These are phyloP conservation scores for Hydrochoerus hydrochaeris DNA, from an alignment of 2,113 vertebrate species.

Conservation along the genomic window DNA sequence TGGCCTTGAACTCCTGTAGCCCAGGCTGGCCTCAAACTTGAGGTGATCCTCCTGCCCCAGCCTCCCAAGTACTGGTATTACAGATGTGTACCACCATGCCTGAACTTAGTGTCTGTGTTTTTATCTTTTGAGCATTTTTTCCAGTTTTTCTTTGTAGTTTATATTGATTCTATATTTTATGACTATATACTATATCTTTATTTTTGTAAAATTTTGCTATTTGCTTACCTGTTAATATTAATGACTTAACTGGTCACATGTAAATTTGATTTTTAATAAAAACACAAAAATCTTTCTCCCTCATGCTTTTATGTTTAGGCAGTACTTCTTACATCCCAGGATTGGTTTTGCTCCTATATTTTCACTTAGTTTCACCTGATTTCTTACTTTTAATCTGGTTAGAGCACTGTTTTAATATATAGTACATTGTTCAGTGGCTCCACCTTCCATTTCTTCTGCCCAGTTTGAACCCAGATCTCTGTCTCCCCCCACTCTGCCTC, in stretches of 20 bases:
- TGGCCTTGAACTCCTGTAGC: neutral
- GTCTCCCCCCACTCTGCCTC: neutral
- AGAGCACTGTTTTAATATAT: neutral
- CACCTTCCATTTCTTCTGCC: neutral
- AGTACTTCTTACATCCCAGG: neutral
- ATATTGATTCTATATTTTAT: neutral
- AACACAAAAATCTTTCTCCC: neutral
- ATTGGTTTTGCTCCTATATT: neutral
- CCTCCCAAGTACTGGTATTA: neutral
- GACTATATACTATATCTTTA: neutral
- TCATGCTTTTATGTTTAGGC: neutral
- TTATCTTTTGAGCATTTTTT: conserved; percentile 20
- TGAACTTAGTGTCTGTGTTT: neutral
- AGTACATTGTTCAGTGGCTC: neutral
- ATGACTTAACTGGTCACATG: neutral
- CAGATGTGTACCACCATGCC: neutral
- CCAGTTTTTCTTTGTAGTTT: conserved; percentile 40
- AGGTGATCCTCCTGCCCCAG: neutral
- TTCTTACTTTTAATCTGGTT: neutral
- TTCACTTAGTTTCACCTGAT: neutral
- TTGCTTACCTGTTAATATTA: neutral
- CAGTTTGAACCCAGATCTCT: neutral
- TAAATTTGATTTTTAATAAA: neutral
- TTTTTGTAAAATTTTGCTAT: neutral
- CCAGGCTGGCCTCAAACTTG: neutral